Base-by-base conservation (phyloP, 1,140 invertebrate genomes). In the Armadillidium nasatum region DNA sequence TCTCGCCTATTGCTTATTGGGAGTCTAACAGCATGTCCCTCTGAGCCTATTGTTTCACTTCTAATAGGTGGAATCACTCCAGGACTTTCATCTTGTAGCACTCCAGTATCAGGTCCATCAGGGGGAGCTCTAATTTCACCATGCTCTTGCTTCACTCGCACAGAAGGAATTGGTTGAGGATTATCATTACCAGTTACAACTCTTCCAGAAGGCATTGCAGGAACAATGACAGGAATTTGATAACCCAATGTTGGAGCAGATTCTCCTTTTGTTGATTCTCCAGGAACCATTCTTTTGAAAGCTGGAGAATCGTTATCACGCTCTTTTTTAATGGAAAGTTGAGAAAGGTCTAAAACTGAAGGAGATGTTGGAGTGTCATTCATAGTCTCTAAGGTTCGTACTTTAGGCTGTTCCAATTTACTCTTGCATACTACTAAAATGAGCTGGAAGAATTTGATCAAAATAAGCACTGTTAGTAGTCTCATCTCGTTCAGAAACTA, bases 111-210 rank as follows among this genome's bases (percentile, higher is more conserved):
- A 21, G 78, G 78, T 21, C 78, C 78, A 72, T 79, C 78, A 23
- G 78, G 78, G 21, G 78, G 78, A 19, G 78, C 76, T 23, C 78
- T 73, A 22, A 79, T 72, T 44, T 79, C 68, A 33, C 10, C 72
- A 15, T 43, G 13, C 0, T 74, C 74, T 54, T 79, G 74, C 69
- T 79, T 74, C 46, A 76, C 76, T 19, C 76, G 44, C 15, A 72
- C 45, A 7, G 76, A 68, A 9, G 73, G 46, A 72, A 79, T 72
- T 43, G 78, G 78, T 22, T 79, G 78, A 9, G 78, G 78, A 60
- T 79, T 76, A 72, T 76, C 78, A 76, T 79, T 79, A 60, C 78
- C 78, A 10, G 78, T 79, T 7, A 79, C 78, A 19, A 79, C 78
- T 44, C 78, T 74, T 44, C 76, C 78, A 45, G 78, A 79, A 43